Base-by-base conservation (phyloP, 2,797 vertebrate genomes). In the Jordanella pulchra region DNA sequence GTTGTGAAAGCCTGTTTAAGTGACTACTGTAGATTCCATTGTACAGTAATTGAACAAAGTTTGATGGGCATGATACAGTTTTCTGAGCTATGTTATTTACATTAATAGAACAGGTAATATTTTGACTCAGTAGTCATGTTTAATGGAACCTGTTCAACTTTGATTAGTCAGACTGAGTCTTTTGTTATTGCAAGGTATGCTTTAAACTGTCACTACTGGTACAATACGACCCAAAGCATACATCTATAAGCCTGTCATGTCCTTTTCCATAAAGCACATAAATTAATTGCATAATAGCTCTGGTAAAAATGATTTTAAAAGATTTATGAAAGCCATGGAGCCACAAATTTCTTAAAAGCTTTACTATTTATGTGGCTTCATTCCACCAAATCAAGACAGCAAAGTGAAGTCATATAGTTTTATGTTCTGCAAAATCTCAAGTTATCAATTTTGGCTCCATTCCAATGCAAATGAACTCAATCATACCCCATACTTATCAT, bases 381-480 rank as follows among this genome's bases (percentile, higher is more conserved):
- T 63, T 73, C 35, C n/a, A 72, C 23, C 17, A 45, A 63, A 72
- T 71, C 42, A 51, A 67, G 25, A 63, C 72, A 58, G 14, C 39
- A 23, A 67, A 73, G 56, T 23, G 7, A 69, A 56, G n/a, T 48
- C 27, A 1, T 68, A 53, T 51, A 48, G 67, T 71, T 72, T 77
- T 44, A 65, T 74, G 65, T 77, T 76, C 73, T 63, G 42, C 23
- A 79, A 80, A 55, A 73, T 75, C 70, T 71, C 35, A 39, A 50
- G 56, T 61, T 61, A 21, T 72, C 30, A 39, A 61, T 61, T 71
- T 71, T 69, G 69, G 72, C 75, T 27, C 10, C 35, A 13, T 35
- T 73, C 47, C 58, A 80, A 69, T 61, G 53, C 32, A 69, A 67
- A 83, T 76, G 0, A 75, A 81, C 78, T 66, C 21, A 73, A 63